phyloP scores from a whole-genome alignment of 2,113 vertebrate genomes.

The Dunckerocampus dactyliophorus region DNA sequence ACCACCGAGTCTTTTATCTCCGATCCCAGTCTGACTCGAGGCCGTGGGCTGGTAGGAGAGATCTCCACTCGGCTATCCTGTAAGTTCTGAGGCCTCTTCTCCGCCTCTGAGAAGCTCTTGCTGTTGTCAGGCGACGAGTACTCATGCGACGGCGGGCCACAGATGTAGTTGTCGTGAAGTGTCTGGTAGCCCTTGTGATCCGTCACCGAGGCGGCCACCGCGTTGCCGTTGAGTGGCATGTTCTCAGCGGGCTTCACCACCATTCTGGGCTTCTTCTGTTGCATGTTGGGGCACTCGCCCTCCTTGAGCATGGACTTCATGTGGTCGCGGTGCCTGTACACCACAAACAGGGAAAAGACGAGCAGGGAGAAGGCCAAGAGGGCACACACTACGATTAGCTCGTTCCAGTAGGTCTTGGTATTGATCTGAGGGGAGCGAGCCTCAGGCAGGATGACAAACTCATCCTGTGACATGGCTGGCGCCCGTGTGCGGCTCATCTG shows the following conservation, averaged over 20 bases:
- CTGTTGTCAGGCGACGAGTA: conserved; percentile 72
- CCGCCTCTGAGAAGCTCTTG: conserved; percentile 79
- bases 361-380: conserved; percentile 77
- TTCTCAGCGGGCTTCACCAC: conserved; percentile 76
- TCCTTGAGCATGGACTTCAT: conserved; percentile 91
- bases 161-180: conserved; percentile 84
- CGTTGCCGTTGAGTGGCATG: conserved; percentile 83
- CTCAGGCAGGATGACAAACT: conserved; percentile 67
- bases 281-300: conserved; percentile 73
- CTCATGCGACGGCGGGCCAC: conserved; percentile 78
- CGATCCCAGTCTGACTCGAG: conserved; percentile 89
- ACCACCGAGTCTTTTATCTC: conserved; percentile 96
- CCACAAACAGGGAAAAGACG: conserved; percentile 77
- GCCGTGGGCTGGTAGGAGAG: conserved; percentile 80
- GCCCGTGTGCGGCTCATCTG: conserved; percentile 71
- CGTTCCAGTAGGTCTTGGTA: conserved; percentile 88
- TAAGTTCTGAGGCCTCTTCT: conserved; percentile 82
- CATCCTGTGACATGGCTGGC: conserved; percentile 35
- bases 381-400: conserved; percentile 85
- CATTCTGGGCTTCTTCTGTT: conserved; percentile 77
- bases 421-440: conserved; percentile 64
- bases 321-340: conserved; percentile 79
- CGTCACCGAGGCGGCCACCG: conserved; percentile 62
- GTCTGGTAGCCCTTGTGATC: conserved; percentile 96
- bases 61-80: conserved; percentile 87